Conservation (phyloP, 2,797 vertebrate species). For the Macropodus opercularis region DNA sequence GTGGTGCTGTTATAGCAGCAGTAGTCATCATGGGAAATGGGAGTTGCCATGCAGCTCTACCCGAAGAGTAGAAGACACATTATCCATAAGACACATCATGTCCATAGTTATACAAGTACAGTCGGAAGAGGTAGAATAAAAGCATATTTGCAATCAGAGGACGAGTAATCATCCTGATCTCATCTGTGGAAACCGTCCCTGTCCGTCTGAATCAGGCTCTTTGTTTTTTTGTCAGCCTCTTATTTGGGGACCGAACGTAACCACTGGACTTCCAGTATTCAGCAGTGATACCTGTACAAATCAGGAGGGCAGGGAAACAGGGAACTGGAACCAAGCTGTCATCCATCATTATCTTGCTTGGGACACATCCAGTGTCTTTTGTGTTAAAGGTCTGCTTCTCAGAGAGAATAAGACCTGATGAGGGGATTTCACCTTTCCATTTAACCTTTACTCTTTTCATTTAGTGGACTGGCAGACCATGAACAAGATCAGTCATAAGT, state of each 20-base stretch:
- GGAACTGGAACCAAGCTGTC: slow-evolving; percentile 11
- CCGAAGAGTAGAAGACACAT: too few relatives aligned
- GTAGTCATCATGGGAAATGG: slow-evolving; percentile 24
- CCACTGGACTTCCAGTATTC: too few relatives aligned
- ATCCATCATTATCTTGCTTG: slow-evolving; percentile 21
- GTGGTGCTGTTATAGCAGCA: slow-evolving; percentile 8
- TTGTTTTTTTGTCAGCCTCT: slow-evolving; percentile 16
- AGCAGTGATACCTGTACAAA: too few relatives aligned
- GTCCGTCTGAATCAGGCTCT: slow-evolving; percentile 38
- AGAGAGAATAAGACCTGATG: background rate
- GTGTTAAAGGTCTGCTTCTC: background rate
- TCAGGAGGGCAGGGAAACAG: too few relatives aligned
- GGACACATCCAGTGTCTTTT: slow-evolving; percentile 8
- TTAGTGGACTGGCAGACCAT: too few relatives aligned
- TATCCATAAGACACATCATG: slow-evolving; percentile 11
- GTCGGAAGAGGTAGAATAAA: slow-evolving; percentile 43
- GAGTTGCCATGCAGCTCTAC: background rate
- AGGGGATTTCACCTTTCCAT: too few relatives aligned
- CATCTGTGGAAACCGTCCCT: slow-evolving; percentile 62
- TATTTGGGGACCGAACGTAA: too few relatives aligned
- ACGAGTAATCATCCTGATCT: slow-evolving; percentile 68
- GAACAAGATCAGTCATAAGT: too few relatives aligned
- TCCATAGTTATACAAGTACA: slow-evolving; percentile 27
- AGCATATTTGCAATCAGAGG: slow-evolving; percentile 57
- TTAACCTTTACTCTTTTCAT: too few relatives aligned